These are phyloP conservation scores for Protobothrops mucrosquamatus DNA, from an alignment of 2,113 vertebrate genomes.

Conservation along the genomic window DNA sequence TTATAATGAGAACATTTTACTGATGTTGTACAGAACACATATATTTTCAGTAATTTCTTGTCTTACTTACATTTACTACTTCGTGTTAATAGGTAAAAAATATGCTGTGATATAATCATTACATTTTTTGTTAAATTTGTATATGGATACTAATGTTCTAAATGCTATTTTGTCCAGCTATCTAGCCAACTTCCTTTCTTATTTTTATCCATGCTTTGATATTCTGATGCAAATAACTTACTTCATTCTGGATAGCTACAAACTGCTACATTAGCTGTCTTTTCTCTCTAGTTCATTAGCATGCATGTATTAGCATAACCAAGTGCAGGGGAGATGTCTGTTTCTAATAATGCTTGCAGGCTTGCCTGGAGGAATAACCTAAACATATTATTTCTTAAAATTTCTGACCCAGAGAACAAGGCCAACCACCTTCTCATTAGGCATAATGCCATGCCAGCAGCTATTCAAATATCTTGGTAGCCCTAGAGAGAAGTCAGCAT, in stretches of 20 bases:
- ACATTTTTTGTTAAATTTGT: not conserved
- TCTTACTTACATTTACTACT: not conserved
- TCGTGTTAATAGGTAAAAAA: not conserved
- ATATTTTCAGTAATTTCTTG: not conserved
- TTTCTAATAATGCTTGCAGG: conserved; percentile 38
- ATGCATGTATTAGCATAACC: conserved; percentile 34
- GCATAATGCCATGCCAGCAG: conserved; percentile 52
- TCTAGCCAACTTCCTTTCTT: not conserved
- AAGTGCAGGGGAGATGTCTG: conserved; percentile 20
- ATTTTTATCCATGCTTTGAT: not conserved
- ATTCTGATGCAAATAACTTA: not conserved
- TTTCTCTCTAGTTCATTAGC: not conserved
- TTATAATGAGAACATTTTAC: not conserved
- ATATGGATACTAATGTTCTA: not conserved
- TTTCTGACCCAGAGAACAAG: conserved; percentile 30
- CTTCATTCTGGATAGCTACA: not conserved
- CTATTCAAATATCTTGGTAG: conserved; percentile 62
- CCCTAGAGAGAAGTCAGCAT: conserved; percentile 41
- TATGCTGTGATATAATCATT: not conserved
- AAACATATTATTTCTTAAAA: conserved; percentile 57
- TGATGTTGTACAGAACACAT: not conserved
- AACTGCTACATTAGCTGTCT: not conserved
- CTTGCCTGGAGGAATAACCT: conserved; percentile 49
- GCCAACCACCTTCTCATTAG: conserved; percentile 51
- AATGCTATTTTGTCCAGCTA: not conserved